phyloP scores from a whole-genome alignment of 2,888 invertebrate genomes.

The Stictocephala bisonia region DNA sequence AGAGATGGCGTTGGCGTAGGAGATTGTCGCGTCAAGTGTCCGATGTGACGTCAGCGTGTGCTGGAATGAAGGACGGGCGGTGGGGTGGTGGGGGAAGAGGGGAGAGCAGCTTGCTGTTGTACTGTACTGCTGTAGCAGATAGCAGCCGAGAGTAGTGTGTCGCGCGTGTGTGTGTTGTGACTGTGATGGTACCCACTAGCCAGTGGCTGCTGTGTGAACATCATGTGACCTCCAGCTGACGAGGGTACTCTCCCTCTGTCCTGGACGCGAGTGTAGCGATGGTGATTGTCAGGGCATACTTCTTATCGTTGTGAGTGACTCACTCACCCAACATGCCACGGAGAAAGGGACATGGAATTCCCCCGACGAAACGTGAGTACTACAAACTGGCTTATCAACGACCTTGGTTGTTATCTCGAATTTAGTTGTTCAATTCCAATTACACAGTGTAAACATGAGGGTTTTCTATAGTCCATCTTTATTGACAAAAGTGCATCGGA shows the following conservation, averaged over 20 bases:
- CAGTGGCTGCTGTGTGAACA: not conserved
- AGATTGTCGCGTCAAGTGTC: constrained; percentile 39
- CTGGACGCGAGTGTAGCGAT: not conserved
- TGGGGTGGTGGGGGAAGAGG: constrained; percentile 15
- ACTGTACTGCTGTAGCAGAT: too few species aligned
- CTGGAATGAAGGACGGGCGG: constrained; percentile 46
- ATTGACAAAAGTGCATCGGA: too few species aligned
- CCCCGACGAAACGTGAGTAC: constrained; percentile 53
- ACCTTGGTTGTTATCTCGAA: too few species aligned
- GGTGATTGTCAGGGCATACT: too few species aligned
- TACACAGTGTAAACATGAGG: too few species aligned
- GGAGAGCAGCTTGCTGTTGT: too few species aligned
- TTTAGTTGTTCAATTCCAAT: too few species aligned
- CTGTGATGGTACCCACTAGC: constrained; percentile 19
- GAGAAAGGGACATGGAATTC: constrained; percentile 49
- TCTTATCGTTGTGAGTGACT: constrained; percentile 16
- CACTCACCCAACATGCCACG: constrained; percentile 50
- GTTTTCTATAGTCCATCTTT: too few species aligned
- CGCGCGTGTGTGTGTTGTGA: constrained; percentile 14
- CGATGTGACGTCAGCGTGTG: constrained; percentile 40
- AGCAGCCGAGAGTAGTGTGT: too few species aligned
- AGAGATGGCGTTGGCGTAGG: constrained; percentile 45
- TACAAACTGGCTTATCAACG: too few species aligned
- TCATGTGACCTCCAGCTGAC: not conserved
- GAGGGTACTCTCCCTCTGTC: constrained; percentile 10